Percentiles rank a stretch among this genome's conserved stretches.
Evolutionary conservation across 2,113 vertebrate genomes (phyloP).

Genomic region (Erinaceus europaeus): DNA sequence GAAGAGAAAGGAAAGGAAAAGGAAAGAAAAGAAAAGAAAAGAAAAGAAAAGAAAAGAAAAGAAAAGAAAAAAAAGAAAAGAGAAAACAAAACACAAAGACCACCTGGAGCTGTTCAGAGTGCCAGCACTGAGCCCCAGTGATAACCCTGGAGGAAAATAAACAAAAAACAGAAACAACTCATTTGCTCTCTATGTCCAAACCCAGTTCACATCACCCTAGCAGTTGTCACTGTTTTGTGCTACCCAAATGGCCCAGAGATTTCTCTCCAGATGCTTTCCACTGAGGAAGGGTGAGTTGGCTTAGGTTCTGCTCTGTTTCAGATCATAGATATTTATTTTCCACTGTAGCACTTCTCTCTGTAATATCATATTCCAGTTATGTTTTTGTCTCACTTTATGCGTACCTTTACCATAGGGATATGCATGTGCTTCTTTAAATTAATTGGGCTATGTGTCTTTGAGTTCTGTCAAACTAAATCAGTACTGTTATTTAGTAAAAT

Average conservation of each 20-base stretch:
- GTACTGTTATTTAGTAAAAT: neutral
- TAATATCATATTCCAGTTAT: neutral
- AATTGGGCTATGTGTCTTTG: neutral
- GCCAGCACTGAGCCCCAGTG: no score
- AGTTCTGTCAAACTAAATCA: neutral
- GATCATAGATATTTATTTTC: neutral
- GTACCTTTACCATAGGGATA: neutral
- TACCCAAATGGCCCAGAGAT: neutral
- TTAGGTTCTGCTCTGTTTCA: neutral
- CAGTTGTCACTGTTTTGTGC: no score
- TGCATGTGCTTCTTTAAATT: neutral
- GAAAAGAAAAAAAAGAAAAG: no score
- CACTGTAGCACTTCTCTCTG: neutral
- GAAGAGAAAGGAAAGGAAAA: no score
- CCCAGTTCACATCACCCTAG: neutral
- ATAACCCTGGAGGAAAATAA: no score
- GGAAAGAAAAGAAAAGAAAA: no score
- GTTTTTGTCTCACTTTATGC: neutral
- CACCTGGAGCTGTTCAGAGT: no score
- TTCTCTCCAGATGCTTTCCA: neutral
- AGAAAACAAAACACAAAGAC: no score
- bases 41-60: no score
- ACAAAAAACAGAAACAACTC: no score
- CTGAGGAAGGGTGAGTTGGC: neutral
- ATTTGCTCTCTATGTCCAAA: neutral